Conservation (phyloP, 2,888 invertebrate species). For the Lycophotia porphyrea region DNA sequence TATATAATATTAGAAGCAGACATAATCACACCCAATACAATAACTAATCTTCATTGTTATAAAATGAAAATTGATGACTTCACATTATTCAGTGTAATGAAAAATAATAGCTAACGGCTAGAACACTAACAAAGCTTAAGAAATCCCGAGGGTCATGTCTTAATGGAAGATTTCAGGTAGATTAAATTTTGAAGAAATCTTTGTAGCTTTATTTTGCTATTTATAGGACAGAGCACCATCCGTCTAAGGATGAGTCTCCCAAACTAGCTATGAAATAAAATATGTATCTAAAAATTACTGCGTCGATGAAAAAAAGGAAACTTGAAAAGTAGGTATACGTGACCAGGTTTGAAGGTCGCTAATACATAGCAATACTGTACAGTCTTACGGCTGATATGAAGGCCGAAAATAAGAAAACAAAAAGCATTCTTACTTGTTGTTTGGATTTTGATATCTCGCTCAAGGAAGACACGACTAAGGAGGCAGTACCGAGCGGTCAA, state of each 20-base stretch:
- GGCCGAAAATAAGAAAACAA: no score
- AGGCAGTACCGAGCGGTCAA: no score
- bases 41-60: constrained; percentile 31
- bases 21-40: constrained; percentile 30
- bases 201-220: not conserved
- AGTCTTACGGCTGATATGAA: no score
- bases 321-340: no score
- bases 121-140: constrained; percentile 24
- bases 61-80: constrained; percentile 48
- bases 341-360: no score
- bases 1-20: constrained; percentile 4
- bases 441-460: no score
- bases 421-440: no score
- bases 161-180: constrained; percentile 23
- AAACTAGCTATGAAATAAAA: not conserved
- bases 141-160: not conserved
- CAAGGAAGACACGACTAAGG: no score
- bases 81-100: constrained; percentile 39
- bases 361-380: no score
- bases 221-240: not conserved
- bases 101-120: constrained; percentile 24
- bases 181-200: constrained; percentile 5
- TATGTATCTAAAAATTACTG: not conserved
- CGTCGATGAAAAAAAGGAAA: no score
- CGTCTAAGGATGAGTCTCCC: not conserved